A percentile compares a stretch with the other conserved stretches of the same genome.
Conservation (phyloP, 2,797 vertebrate genomes). For the Cyclopterus lumpus region DNA sequence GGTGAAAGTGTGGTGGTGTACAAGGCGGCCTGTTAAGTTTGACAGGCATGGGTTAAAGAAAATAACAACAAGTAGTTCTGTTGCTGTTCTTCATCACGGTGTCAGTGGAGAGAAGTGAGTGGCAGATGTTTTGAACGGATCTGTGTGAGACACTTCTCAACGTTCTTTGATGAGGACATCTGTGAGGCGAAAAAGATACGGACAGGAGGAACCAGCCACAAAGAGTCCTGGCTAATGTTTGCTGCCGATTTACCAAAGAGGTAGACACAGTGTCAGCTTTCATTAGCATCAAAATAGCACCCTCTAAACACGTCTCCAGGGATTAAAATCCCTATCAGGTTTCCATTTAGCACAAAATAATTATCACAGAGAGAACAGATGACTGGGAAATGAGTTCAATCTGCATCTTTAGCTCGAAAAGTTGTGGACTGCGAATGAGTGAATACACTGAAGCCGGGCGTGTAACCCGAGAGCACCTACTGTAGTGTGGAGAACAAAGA, state of each 20-base stretch:
- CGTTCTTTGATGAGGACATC: not conserved
- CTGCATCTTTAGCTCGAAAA: constrained; percentile 48
- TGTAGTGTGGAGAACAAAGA: constrained; percentile 54
- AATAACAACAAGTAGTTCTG: constrained; percentile 60
- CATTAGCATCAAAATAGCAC: constrained; percentile 64
- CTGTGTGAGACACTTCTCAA: too few relatives aligned
- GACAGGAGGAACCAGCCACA: constrained; percentile 41
- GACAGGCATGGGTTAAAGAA: constrained; percentile 45
- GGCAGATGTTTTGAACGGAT: constrained; percentile 9
- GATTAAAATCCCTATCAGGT: constrained; percentile 47
- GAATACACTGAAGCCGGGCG: not conserved
- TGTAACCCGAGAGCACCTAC: constrained; percentile 22
- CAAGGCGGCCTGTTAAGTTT: constrained; percentile 36
- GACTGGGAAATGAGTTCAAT: constrained; percentile 57
- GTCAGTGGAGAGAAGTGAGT: constrained; percentile 38
- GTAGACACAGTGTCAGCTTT: constrained; percentile 61
- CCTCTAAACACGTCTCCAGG: constrained; percentile 32
- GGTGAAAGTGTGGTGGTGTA: constrained; percentile 53
- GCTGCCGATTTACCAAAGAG: constrained; percentile 36
- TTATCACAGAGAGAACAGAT: constrained; percentile 49
- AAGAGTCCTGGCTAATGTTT: constrained; percentile 63
- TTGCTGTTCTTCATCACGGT: constrained; percentile 47
- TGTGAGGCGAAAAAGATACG: constrained; percentile 31
- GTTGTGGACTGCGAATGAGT: constrained; percentile 30
- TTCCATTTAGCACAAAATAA: constrained; percentile 58